Base-by-base conservation (phyloP, 2,888 invertebrate species). In the Rotaria socialis region DNA sequence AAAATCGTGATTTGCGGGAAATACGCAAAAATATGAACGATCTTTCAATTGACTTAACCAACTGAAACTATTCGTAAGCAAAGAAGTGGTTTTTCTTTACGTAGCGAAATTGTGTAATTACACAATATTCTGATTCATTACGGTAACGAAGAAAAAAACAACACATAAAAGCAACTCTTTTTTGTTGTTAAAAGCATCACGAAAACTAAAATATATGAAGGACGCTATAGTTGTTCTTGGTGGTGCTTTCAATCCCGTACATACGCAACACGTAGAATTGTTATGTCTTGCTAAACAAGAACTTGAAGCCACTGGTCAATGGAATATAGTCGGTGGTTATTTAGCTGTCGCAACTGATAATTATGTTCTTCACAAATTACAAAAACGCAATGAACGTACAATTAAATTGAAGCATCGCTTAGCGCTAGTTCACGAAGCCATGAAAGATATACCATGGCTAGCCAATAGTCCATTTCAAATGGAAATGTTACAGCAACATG, bases 221-320 rank as follows among this genome's bases (percentile, higher is more conserved):
- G 24, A 43, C 22, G 75, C 75, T 7, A 24, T 75, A 4, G 7
- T 75, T 43, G n/a, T 75, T 43, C 47, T 75, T 3, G 75, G 75
- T 43, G 75, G 75, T 75, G 43, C 75, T 10, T 75, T 75, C 43
- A 75, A 75, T 75, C 75, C 75, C 10, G 75, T 75, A 11, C 75
- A 75, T 75, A 75, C 75, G 8, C 75, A 75, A 43, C 75, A 75
- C 24, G 27, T 75, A 41, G 43, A 8, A 27, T 22, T 75, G 24
- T 14, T 75, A 24, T 24, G n/a, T 24, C 43, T 47, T 11, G 75
- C 43, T 7, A 75, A 75, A 75, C 41, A 41, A 47, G 75, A 75
- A 75, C n/a, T 75, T 11, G 75, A 75, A 47, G 22, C 19, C 11
- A 43, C 22, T 75, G 19, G 22, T 43, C 7, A 75, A 43, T 75